Evolutionary conservation across 1,140 invertebrate genomes (phyloP), one percentile per base, ranked within the genome.

Genomic region (Papilio polytes): DNA sequence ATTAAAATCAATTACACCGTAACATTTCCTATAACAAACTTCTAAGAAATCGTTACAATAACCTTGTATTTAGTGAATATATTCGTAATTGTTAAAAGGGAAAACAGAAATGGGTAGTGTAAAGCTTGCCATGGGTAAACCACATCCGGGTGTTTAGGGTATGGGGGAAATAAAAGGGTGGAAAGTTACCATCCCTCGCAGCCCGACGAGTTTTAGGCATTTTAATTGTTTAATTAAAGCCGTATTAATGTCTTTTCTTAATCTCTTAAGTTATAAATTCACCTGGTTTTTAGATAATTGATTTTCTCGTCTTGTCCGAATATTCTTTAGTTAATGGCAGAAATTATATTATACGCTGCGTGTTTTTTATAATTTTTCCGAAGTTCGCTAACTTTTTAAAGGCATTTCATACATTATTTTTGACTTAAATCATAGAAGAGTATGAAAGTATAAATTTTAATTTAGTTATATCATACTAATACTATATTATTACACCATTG

Each of bases 201-300:
- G 26, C 63, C 63, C 78, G 56, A 41, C 20, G 77, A 66, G 85
- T 85, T 84, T 86, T 83, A 53, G 81, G 80, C 82, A 85, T 87
- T 87, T 85, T 85, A 90, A 88, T 84, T 87, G 86, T 87, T 83
- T 85, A 80, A 86, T 89, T 89, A 86, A 84, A 86, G 81, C 85
- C 80, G 81, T 85, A 86, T 89, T 89, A 85, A 90, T 88, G 83
- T 85, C 83, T 85, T 79, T 81, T 76, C 56, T 85, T 80, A 85
- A 88, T 85, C 86, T 53, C 41, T 48, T 48, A 46, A 86, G 77
- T 87, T 31, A 70, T 31, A 70, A 70, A 70, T 31, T 70, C 63
- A 70, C 63, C 63, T 70, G 63, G 10, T 15, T 70, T 70, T 85
- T 82, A 66, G 53, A 81, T 72, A 44, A 81, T 78, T 26, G 51